Conservation (phyloP, 2,797 vertebrate genomes). For the Pogoniulus pusillus region DNA sequence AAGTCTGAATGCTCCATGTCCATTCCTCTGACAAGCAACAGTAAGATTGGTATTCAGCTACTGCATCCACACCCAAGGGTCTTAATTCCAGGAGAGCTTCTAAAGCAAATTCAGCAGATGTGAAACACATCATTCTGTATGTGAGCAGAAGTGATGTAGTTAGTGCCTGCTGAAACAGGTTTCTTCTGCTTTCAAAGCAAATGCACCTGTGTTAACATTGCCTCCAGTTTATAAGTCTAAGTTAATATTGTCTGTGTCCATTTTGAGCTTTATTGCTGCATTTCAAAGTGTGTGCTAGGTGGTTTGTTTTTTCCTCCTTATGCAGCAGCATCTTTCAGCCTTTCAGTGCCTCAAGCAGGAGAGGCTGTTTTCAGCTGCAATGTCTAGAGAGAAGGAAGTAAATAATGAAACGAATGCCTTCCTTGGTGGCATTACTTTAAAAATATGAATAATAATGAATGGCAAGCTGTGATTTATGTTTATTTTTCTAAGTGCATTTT, state of each 20-base stretch:
- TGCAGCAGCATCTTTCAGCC: not conserved
- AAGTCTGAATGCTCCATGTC: slow-evolving; percentile 18
- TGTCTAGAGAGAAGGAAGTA: not conserved
- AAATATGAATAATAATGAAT: not conserved
- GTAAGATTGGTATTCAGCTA: slow-evolving; percentile 48
- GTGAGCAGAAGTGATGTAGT: slow-evolving; percentile 30
- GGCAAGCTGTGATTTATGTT: not conserved
- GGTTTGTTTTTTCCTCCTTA: not conserved
- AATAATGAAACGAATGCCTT: not conserved
- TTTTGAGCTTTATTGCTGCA: slow-evolving; percentile 9
- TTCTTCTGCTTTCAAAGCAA: slow-evolving; percentile 35
- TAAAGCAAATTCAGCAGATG: slow-evolving; percentile 58
- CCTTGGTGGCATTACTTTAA: not conserved
- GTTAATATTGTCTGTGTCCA: slow-evolving; percentile 7
- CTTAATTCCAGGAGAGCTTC: slow-evolving; percentile 36
- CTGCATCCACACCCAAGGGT: slow-evolving; percentile 35
- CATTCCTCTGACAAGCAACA: slow-evolving; percentile 49
- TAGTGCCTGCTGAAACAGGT: slow-evolving; percentile 40
- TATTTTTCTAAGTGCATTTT: not conserved
- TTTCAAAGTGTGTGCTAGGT: not conserved
- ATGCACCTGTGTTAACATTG: not conserved
- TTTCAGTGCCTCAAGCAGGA: not conserved
- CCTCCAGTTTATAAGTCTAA: slow-evolving; percentile 16
- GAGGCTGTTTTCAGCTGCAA: not conserved
- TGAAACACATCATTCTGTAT: not conserved